Evolutionary conservation across 2,113 vertebrate genomes (phyloP).

Genomic region (Actenoides hombroni): DNA sequence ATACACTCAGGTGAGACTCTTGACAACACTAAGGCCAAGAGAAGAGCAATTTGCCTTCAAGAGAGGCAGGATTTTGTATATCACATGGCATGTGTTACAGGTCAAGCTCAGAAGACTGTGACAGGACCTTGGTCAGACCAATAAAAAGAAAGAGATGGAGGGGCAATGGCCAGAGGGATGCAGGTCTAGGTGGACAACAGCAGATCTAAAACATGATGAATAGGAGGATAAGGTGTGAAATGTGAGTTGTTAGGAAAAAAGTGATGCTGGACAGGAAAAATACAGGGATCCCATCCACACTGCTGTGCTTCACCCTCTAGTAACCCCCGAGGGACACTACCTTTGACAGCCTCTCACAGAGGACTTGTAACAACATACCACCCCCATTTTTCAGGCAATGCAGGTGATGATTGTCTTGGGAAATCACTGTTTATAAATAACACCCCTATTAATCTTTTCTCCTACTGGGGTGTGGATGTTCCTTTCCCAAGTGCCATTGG

Average conservation of each 20-base stretch:
- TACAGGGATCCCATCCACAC: neutral
- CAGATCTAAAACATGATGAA: neutral
- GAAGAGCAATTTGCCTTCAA: neutral
- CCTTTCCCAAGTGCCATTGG: fast-evolving
- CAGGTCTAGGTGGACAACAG: neutral
- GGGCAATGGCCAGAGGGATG: neutral
- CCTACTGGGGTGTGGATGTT: neutral
- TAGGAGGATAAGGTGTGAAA: neutral
- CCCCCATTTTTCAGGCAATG: neutral
- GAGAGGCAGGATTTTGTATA: neutral
- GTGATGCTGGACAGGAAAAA: neutral
- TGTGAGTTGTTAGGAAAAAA: neutral
- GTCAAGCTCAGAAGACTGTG: neutral
- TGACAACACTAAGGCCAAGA: neutral
- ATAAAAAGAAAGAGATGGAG: neutral
- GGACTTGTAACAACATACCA: neutral
- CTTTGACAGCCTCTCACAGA: neutral
- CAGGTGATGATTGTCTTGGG: neutral
- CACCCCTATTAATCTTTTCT: neutral
- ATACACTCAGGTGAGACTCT: neutral
- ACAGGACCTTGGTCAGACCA: neutral
- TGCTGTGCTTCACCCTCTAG: neutral
- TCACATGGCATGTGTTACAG: neutral
- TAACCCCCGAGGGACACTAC: no score
- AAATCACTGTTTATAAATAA: neutral